These are phyloP conservation scores for Zapus hudsonius DNA, from an alignment of 2,113 vertebrate species.

Conservation along the genomic window DNA sequence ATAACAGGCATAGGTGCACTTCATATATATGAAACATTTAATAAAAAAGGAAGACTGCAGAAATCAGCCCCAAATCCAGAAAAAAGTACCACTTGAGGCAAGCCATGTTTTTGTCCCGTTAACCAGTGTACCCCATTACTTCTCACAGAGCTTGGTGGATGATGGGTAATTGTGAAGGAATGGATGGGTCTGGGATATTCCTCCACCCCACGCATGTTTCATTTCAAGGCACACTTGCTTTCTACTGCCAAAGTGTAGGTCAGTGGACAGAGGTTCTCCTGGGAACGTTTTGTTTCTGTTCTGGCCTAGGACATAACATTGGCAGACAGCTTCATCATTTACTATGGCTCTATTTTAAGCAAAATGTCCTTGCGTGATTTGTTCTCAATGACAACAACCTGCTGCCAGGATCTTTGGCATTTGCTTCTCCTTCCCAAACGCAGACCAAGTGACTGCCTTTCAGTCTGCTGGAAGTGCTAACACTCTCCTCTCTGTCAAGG, in stretches of 20 bases:
- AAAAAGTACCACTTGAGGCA: neutral
- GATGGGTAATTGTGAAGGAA: neutral
- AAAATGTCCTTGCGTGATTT: conserved; percentile 27
- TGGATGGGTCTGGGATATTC: neutral
- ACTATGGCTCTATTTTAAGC: conserved; percentile 57
- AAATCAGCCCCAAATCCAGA: neutral
- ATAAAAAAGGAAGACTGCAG: neutral
- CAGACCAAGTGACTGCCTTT: neutral
- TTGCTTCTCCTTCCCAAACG: neutral
- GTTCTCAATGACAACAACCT: neutral
- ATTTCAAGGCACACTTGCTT: neutral
- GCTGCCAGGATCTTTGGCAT: neutral
- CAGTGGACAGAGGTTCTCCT: neutral
- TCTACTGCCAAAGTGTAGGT: conserved; percentile 4
- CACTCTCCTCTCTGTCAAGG: neutral
- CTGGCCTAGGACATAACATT: conserved; percentile 17
- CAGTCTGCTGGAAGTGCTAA: neutral
- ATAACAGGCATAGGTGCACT: neutral
- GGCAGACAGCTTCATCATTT: conserved; percentile 26
- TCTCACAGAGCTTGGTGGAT: neutral
- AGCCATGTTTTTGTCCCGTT: neutral
- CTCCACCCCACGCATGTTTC: neutral
- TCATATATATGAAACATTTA: neutral
- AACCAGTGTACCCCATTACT: neutral
- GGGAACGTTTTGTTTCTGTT: conserved; percentile 61